Percentiles rank a stretch among this genome's conserved stretches.
Conservation (phyloP, 2,113 vertebrate species). For the Pseudorhombus dupliciocellatus region DNA sequence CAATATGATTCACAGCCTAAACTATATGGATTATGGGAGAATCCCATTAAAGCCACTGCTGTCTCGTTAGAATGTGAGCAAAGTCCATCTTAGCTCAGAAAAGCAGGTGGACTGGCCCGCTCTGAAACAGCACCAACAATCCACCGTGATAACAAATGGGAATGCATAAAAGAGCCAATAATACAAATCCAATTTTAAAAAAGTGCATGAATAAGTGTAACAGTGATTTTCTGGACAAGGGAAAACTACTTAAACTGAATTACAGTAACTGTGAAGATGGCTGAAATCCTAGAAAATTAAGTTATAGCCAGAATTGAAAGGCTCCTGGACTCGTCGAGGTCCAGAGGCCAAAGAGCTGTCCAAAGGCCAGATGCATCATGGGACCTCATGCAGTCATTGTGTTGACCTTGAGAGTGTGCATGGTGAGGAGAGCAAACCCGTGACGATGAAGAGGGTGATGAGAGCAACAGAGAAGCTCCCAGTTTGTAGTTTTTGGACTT, state of each 20-base stretch:
- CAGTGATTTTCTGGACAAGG: neutral
- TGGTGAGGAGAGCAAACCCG: too few species aligned
- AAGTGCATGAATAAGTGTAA: neutral
- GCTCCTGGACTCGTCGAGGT: too few species aligned
- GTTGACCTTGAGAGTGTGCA: too few species aligned
- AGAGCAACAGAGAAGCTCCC: too few species aligned
- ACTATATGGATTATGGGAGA: slow-evolving; percentile 47
- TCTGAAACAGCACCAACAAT: slow-evolving; percentile 9
- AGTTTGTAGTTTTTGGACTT: too few species aligned
- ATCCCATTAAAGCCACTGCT: slow-evolving; percentile 40
- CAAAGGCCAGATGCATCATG: too few species aligned
- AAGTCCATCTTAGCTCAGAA: slow-evolving; percentile 6
- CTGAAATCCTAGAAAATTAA: too few species aligned
- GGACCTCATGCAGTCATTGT: too few species aligned
- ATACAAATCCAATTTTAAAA: too few species aligned
- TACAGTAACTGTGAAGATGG: neutral
- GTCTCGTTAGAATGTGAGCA: slow-evolving; percentile 28
- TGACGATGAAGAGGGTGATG: too few species aligned
- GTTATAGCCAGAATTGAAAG: too few species aligned
- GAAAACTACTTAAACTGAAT: neutral
- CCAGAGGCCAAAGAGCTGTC: too few species aligned
- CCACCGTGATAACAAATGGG: neutral
- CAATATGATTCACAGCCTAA: slow-evolving; percentile 58
- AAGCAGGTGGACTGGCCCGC: slow-evolving; percentile 3
- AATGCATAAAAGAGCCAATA: neutral